phyloP scores from a whole-genome alignment of 35 echinoderm and acorn worm species.

The Antedon bifida region DNA sequence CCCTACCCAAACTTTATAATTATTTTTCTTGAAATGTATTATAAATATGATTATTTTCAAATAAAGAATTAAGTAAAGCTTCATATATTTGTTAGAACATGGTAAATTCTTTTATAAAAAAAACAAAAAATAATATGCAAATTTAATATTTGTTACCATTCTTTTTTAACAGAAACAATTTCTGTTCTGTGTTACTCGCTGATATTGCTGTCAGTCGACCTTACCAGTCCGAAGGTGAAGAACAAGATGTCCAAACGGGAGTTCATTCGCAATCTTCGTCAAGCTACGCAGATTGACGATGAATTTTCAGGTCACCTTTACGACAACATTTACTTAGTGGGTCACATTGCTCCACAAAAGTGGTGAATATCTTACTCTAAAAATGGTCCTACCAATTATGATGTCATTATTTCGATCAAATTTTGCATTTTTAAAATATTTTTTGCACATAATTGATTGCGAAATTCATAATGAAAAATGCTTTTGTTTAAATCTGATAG shows the following conservation, averaged over 20 bases:
- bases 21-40: too few relatives aligned
- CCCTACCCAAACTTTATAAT: too few relatives aligned
- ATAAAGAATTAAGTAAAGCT: too few relatives aligned
- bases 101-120: too few relatives aligned
- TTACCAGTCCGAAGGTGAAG: conserved; percentile 97
- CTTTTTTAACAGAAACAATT: conserved; percentile 55
- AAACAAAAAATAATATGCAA: too few relatives aligned
- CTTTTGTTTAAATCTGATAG: background rate
- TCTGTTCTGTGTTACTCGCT: conserved; percentile 92
- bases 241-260: conserved; percentile 99
- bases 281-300: conserved; percentile 63
- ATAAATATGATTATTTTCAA: too few relatives aligned
- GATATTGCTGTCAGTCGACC: conserved; percentile 82
- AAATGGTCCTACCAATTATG: background rate
- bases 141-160: too few relatives aligned
- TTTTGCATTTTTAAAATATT: background rate
- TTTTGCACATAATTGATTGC: background rate
- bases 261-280: conserved; percentile 91
- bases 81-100: too few relatives aligned
- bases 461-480: background rate
- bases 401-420: background rate
- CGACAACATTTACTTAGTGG: conserved; percentile 96
- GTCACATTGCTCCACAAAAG: conserved; percentile 89
- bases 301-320: conserved; percentile 93
- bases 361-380: conserved; percentile 24